Evolutionary conservation across 2,888 invertebrate genomes (phyloP).

Genomic region (Apamea anceps): DNA sequence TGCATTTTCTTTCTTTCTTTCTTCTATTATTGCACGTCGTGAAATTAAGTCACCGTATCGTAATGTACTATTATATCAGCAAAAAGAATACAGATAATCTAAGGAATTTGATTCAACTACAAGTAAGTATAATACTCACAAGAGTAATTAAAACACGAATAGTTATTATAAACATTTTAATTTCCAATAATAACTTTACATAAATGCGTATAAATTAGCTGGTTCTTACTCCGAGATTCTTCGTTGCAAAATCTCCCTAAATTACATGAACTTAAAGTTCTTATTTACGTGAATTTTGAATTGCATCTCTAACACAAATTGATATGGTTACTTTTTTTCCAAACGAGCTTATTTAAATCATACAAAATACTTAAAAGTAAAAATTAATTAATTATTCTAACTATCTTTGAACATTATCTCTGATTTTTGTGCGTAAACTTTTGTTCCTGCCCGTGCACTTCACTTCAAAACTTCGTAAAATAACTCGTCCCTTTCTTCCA

Average conservation of each 20-base stretch:
- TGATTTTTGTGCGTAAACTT: neutral
- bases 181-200: conserved; percentile 59
- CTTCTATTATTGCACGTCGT: too few species aligned
- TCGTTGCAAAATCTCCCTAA: conserved; percentile 35
- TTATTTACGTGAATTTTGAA: neutral
- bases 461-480: neutral
- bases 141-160: conserved; percentile 19
- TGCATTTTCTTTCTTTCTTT: too few species aligned
- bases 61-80: too few species aligned
- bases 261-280: conserved; percentile 6
- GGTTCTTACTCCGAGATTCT: conserved; percentile 55
- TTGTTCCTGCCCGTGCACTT: too few species aligned
- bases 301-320: conserved; percentile 12
- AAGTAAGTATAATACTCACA: too few species aligned
- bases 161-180: conserved; percentile 49
- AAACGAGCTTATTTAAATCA: neutral
- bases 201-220: conserved; percentile 50
- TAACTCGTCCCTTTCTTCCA: neutral
- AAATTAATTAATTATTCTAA: neutral
- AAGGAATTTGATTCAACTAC: neutral
- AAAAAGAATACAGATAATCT: neutral
- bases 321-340: conserved; percentile 38
- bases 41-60: too few species aligned
- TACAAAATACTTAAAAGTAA: conserved; percentile 14
- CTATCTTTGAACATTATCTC: neutral